A percentile compares a stretch with the other conserved stretches of the same genome.
Evolutionary conservation across 2,888 invertebrate genomes (phyloP).

Genomic region (Drosophila leonis): DNA sequence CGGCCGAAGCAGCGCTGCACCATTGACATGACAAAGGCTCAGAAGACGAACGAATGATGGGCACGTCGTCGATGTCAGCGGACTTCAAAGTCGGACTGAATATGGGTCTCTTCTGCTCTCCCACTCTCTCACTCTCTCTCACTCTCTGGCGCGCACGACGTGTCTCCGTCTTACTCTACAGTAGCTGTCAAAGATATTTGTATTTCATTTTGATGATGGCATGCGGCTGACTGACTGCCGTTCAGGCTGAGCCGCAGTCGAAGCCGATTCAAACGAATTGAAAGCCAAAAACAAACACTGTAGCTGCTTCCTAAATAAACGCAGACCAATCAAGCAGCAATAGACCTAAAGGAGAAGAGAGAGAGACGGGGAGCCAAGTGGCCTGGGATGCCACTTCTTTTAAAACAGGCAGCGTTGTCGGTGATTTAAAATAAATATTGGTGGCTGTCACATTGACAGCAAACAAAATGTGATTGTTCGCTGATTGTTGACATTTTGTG

Average conservation of each 20-base stretch:
- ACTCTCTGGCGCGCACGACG: background rate
- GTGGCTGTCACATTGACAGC: slow-evolving; percentile 80
- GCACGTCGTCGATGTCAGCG: slow-evolving; percentile 52
- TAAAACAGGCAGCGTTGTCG: slow-evolving; percentile 52
- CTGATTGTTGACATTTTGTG: slow-evolving; percentile 81
- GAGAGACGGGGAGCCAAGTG: slow-evolving; percentile 14
- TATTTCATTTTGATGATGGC: slow-evolving; percentile 81
- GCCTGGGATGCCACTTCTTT: slow-evolving; percentile 47
- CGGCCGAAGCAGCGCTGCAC: slow-evolving; percentile 22
- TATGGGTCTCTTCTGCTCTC: slow-evolving; percentile 13
- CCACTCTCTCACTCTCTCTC: background rate
- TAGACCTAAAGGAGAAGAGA: slow-evolving; percentile 12
- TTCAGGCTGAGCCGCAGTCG: slow-evolving; percentile 18
- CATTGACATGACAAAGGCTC: slow-evolving; percentile 77
- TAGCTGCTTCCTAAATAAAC: slow-evolving; percentile 79
- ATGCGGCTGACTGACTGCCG: slow-evolving; percentile 76
- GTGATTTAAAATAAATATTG: slow-evolving; percentile 83
- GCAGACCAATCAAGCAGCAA: slow-evolving; percentile 58
- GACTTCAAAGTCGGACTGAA: slow-evolving; percentile 74
- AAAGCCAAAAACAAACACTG: slow-evolving; percentile 75
- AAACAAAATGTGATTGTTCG: slow-evolving; percentile 81
- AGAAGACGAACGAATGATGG: slow-evolving; percentile 71
- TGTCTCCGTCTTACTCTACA: slow-evolving; percentile 42
- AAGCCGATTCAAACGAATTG: slow-evolving; percentile 73
- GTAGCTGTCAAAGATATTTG: slow-evolving; percentile 83